Percentiles rank a stretch among this genome's conserved stretches.
These are phyloP conservation scores for Lepisosteus osseus DNA, from an alignment of 2,113 vertebrate genomes.

Conservation along the genomic window DNA sequence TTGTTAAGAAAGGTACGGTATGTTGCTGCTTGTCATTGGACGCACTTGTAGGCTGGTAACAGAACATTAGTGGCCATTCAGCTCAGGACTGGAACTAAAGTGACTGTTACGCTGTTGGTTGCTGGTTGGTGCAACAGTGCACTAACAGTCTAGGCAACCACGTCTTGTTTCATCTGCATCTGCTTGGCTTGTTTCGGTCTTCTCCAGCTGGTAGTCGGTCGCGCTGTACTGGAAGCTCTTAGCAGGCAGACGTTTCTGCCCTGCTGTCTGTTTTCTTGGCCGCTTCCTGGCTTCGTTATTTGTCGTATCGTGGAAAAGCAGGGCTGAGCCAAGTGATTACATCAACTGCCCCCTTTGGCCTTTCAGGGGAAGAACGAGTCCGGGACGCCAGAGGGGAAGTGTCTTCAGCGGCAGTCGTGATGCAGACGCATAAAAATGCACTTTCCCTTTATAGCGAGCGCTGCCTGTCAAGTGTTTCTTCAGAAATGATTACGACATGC, in stretches of 20 bases:
- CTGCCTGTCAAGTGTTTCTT: background rate
- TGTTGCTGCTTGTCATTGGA: too few relatives aligned
- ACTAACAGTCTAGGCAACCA: too few relatives aligned
- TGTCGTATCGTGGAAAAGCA: slow-evolving; percentile 7
- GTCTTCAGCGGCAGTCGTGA: background rate
- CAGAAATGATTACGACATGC: slow-evolving; percentile 22
- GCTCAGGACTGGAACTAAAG: too few relatives aligned
- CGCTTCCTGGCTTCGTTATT: slow-evolving; percentile 1
- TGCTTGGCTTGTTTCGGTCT: too few relatives aligned
- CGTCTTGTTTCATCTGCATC: too few relatives aligned
- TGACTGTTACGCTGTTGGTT: too few relatives aligned
- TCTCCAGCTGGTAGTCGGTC: background rate
- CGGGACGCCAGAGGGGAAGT: background rate
- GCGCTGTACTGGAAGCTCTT: background rate
- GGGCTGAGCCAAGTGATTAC: slow-evolving; percentile 11
- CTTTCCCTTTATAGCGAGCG: background rate
- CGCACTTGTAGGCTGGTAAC: too few relatives aligned
- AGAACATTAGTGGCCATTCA: too few relatives aligned
- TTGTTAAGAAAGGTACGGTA: too few relatives aligned
- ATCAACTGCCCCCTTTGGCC: background rate
- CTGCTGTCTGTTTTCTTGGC: slow-evolving; percentile 9
- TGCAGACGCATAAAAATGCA: background rate
- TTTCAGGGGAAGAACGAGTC: background rate
- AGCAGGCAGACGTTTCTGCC: slow-evolving; percentile 8
- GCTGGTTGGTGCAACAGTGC: too few relatives aligned